These are phyloP conservation scores for Bubo scandiacus DNA, from an alignment of 2,113 vertebrate genomes.

Conservation along the genomic window DNA sequence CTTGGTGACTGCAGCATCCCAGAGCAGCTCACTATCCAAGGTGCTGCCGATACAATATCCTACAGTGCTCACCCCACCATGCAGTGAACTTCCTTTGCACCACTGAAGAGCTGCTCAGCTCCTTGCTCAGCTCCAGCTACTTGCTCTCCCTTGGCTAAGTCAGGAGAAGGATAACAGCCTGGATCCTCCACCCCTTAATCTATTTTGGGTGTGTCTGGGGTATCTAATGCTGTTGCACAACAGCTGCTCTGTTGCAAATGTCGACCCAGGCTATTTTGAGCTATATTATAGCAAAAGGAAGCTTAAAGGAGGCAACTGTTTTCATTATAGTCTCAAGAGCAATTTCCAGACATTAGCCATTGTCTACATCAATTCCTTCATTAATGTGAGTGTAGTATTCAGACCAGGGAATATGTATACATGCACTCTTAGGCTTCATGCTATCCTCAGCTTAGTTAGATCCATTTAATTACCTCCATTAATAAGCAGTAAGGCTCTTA, in stretches of 20 bases:
- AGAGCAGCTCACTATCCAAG: not conserved
- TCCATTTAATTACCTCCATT: conserved; percentile 27
- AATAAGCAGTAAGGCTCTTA: conserved; percentile 42
- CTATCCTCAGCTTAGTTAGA: not conserved
- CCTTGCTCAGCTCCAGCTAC: not conserved
- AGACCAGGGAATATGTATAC: not conserved
- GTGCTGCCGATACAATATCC: not conserved
- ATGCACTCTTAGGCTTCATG: not conserved
- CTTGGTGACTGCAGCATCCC: not conserved
- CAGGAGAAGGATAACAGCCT: not conserved
- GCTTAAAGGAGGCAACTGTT: not conserved
- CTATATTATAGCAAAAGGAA: not conserved
- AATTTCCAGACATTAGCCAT: conserved; percentile 1
- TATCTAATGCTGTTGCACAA: not conserved
- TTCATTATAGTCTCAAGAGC: conserved; percentile 14
- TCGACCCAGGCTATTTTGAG: not conserved
- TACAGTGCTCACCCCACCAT: not conserved
- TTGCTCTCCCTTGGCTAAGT: not conserved
- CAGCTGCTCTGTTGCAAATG: not conserved
- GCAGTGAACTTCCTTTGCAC: not conserved
- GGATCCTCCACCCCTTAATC: not conserved
- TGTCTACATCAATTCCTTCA: conserved; percentile 20
- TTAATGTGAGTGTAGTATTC: not conserved
- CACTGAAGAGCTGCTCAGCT: not conserved
- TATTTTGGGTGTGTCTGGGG: not conserved